Evolutionary conservation across 2,113 vertebrate genomes (phyloP).

Genomic region (Phoenicopterus ruber): DNA sequence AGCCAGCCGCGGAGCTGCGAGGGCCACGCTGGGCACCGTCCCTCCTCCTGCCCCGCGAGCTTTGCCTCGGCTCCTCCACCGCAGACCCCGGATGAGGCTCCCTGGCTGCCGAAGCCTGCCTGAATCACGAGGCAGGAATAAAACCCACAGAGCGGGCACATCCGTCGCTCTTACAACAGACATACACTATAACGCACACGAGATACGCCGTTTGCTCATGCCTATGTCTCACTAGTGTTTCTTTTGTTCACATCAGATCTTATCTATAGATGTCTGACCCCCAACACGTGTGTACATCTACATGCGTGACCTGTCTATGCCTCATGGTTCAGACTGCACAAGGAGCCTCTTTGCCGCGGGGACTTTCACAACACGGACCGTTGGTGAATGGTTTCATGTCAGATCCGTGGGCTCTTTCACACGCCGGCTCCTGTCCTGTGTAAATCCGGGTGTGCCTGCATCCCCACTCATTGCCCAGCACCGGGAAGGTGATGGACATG

Average conservation of each 20-base stretch:
- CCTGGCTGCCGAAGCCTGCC: neutral
- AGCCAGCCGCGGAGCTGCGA: fast-evolving
- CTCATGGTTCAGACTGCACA: neutral
- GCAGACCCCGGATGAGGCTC: fast-evolving
- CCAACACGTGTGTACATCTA: neutral
- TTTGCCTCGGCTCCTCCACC: neutral
- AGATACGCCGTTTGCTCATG: neutral
- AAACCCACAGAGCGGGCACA: neutral
- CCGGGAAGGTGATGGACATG: neutral
- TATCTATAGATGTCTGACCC: neutral
- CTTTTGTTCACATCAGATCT: neutral
- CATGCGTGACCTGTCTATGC: neutral
- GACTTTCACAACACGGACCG: fast-evolving
- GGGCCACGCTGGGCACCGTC: neutral
- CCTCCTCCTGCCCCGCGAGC: fast-evolving
- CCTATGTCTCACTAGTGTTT: neutral
- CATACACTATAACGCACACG: fast-evolving
- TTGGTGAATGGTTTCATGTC: fast-evolving
- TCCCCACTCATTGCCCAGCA: neutral
- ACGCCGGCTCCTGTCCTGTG: neutral
- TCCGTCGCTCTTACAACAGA: neutral
- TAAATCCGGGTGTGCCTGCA: too few species aligned
- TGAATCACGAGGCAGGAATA: neutral
- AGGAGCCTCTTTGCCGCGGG: neutral
- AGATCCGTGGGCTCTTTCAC: neutral